phyloP scores from a whole-genome alignment of 2,888 invertebrate species.

The Embidobia sp. region DNA sequence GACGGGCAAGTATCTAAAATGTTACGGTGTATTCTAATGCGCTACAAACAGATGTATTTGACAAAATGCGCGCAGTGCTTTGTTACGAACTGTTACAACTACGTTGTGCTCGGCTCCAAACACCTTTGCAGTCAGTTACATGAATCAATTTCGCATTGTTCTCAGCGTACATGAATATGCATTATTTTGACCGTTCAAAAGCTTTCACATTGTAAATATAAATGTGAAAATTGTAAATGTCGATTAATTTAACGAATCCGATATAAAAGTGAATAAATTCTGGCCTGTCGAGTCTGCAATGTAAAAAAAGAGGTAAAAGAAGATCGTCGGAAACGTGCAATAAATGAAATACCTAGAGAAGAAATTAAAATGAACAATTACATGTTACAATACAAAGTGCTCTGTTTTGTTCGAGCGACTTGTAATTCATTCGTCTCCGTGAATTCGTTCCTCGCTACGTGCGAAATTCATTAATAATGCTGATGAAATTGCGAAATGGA shows the following conservation, averaged over 20 bases:
- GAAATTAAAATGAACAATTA: slow-evolving; percentile 38
- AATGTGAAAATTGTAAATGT: slow-evolving; percentile 43
- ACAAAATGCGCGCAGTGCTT: slow-evolving; percentile 47
- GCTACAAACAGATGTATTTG: slow-evolving; percentile 38
- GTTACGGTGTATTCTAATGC: slow-evolving; percentile 27
- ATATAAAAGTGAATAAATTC: slow-evolving; percentile 35
- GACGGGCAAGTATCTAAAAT: slow-evolving; percentile 21
- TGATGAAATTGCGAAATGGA: too few relatives aligned
- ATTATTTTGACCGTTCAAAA: slow-evolving; percentile 32
- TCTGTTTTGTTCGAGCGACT: neutral
- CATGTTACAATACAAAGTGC: slow-evolving; percentile 5
- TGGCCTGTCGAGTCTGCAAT: slow-evolving; percentile 12
- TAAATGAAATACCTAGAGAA: slow-evolving; percentile 17
- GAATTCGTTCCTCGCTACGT: too few relatives aligned
- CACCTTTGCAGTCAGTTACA: slow-evolving; percentile 49
- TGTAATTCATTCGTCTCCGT: too few relatives aligned
- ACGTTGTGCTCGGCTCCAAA: slow-evolving; percentile 41
- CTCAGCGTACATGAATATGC: slow-evolving; percentile 50
- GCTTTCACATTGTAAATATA: slow-evolving; percentile 37
- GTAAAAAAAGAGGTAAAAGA: slow-evolving; percentile 4
- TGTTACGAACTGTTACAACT: slow-evolving; percentile 57
- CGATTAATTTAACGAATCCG: slow-evolving; percentile 25
- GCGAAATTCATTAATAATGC: too few relatives aligned
- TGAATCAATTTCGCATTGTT: slow-evolving; percentile 52
- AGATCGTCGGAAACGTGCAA: neutral